Base-by-base conservation (phyloP, 2,113 vertebrate genomes). In the Speoplatyrhinus poulsoni region DNA sequence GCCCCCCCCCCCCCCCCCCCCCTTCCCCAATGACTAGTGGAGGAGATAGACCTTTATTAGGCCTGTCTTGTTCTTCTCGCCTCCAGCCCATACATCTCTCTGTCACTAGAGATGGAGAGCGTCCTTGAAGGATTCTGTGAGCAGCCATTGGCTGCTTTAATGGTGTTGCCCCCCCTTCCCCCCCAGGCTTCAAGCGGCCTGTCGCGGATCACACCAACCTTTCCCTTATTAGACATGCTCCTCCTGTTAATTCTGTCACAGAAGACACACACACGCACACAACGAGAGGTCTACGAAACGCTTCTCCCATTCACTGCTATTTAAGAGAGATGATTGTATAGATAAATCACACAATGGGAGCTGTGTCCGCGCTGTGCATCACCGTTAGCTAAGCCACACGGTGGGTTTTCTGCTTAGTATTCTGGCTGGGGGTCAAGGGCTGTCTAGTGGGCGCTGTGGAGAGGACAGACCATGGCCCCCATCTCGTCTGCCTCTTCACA, bases 111-210 rank as follows among this genome's bases (percentile, higher is more conserved):
- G 84, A 86, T 79, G 79, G 73, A 76, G 71, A 82, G 80, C 75
- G 88, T 85, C 90, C 87, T 92, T 91, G 87, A 89, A 89, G 80
- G 73, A 75, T 79, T 77, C 71, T 32, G 73, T 82, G 79, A 77
- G 57, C 49, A 1, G 32, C 49, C 67, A 91, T 90, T 85, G 80
- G 88, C 75, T 80, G 63, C 73, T 69, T 76, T 58, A 75, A 71
- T 67, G 74, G 64, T 67, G 67, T 62, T 26, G 26, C 65, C 32
- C 60, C 66, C 19, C 19, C 19, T 19, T 19, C 65, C 81, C 65
- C 80, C 81, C 59, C 67, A 71, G 74, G 83, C 78, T 80, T 63
- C 1, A 46, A 15, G 47, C 67, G 74, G 57, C 75, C 70, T 72
- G 55, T 78, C 70, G 73, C 49, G 64, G 67, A 85, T 87, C 83